Evolutionary conservation across 2,113 vertebrate species (phyloP).

Genomic region (Microcebus tavaratra): DNA sequence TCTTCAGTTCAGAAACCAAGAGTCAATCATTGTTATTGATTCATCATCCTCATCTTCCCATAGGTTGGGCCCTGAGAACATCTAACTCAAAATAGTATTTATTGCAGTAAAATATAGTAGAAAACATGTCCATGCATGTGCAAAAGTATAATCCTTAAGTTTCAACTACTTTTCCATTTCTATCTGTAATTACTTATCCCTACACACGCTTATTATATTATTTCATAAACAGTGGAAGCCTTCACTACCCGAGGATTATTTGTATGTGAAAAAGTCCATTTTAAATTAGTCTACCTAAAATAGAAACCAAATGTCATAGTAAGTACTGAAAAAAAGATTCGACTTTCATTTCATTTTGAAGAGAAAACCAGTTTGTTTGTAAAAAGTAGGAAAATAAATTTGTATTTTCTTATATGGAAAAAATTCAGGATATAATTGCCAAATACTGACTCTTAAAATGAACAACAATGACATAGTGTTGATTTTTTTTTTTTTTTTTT

Average conservation of each 20-base stretch:
- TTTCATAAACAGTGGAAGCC: not conserved
- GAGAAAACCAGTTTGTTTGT: conserved; percentile 34
- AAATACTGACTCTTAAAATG: not conserved
- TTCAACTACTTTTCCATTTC: not conserved
- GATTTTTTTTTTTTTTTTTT: conserved; percentile 8
- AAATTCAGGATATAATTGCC: not conserved
- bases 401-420: not conserved
- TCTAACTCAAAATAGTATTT: not conserved
- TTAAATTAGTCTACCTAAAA: not conserved
- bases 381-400: conserved; percentile 21
- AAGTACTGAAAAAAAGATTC: not conserved
- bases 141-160: not conserved
- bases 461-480: not conserved
- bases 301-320: conserved; percentile 27
- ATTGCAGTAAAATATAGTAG: not conserved
- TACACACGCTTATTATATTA: not conserved
- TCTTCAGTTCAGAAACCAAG: not conserved
- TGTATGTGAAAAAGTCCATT: not conserved
- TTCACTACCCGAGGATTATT: not conserved
- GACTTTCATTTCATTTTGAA: conserved; percentile 44
- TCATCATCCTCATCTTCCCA: not conserved
- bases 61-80: not conserved
- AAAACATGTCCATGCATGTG: not conserved
- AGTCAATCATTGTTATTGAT: not conserved
- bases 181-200: not conserved